These are phyloP conservation scores for Apogon hyalosoma DNA, from an alignment of 2,797 vertebrate genomes.

Conservation along the genomic window DNA sequence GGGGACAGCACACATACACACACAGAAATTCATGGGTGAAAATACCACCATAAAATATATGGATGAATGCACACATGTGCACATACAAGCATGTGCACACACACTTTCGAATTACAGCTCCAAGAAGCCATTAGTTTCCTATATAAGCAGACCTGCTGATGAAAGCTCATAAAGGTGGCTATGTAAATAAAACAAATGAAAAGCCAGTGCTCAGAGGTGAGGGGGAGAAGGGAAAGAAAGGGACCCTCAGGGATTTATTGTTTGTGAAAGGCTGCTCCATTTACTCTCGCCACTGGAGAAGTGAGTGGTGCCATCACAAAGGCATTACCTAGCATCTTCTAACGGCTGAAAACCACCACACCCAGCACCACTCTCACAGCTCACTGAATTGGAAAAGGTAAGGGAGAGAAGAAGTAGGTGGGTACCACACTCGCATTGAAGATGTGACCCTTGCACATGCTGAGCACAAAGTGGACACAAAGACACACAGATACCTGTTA, in stretches of 20 bases:
- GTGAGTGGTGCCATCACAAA: slow-evolving; percentile 73
- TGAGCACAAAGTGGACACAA: slow-evolving; percentile 53
- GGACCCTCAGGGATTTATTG: slow-evolving; percentile 77
- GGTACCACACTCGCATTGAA: slow-evolving; percentile 39
- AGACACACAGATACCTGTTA: slow-evolving; percentile 74
- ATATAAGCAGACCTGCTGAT: slow-evolving; percentile 79
- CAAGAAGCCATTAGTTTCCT: slow-evolving; percentile 77
- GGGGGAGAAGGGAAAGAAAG: slow-evolving; percentile 57
- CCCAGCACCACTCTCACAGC: slow-evolving; percentile 42
- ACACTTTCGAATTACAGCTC: slow-evolving; percentile 66
- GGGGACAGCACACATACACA: slow-evolving; percentile 23
- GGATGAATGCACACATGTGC: slow-evolving; percentile 62
- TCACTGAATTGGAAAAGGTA: slow-evolving; percentile 51
- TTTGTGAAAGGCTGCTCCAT: slow-evolving; percentile 83
- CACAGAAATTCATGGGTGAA: slow-evolving; percentile 47
- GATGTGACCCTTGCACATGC: slow-evolving; percentile 58
- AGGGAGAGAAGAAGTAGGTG: slow-evolving; percentile 50
- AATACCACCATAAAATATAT: slow-evolving; percentile 69
- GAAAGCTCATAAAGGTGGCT: slow-evolving; percentile 82
- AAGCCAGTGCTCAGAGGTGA: slow-evolving; percentile 75
- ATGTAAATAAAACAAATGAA: slow-evolving; percentile 86
- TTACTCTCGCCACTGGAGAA: slow-evolving; percentile 78
- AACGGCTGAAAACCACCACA: slow-evolving; percentile 59
- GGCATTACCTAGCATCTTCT: slow-evolving; percentile 72
- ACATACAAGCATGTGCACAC: slow-evolving; percentile 46